Base-by-base conservation (phyloP, 2,797 vertebrate genomes). In the Numenius phaeopus region DNA sequence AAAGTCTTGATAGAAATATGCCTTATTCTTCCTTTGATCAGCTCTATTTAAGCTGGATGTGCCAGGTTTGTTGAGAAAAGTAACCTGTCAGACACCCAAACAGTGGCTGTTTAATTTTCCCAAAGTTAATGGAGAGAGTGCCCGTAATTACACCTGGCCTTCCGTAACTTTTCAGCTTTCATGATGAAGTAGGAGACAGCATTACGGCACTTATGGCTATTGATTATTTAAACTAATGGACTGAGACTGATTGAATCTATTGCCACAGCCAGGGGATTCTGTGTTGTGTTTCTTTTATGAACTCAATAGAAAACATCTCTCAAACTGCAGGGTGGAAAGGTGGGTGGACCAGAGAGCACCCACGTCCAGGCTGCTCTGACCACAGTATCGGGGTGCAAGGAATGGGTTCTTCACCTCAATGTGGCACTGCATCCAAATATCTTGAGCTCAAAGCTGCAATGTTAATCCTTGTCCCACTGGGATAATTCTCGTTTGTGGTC, bases 151-250 rank as follows among this genome's bases (percentile, higher is more conserved):
- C 80, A 72, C 2, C 0, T 78, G 90, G 78, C 93, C 89, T 95
- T 83, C 89, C 78, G 80, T 64, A 95, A 80, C 87, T 93, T 78
- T 46, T 46, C 86, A 61, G 92, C 62, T 77, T 77, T 69, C 30
- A 11, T 79, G 89, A 92, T 90, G 84, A 94, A 96, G 90, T 83
- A 84, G 93, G 89, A 97, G 93, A 64, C 46, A 57, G 87, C 69
- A n/a, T 82, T 81, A 70, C 52, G 81, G 90, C 93, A 90, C 95
- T 97, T 94, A 87, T 11, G 19, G 81, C 90, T 97, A 97, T 97
- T 96, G 97, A 97, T 98, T 96, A 93, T 94, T 95, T 94, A 72
- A 97, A 93, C 88, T 97, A 97, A 97, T 91, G 94, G 92, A 40
- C 96, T 93, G 91, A 85, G 95, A 95, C 96, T 87, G 97, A 95